Evolutionary conservation across 37 sponge, comb jelly and placozoan species (phyloP).

Genomic region (Crambe crambe): DNA sequence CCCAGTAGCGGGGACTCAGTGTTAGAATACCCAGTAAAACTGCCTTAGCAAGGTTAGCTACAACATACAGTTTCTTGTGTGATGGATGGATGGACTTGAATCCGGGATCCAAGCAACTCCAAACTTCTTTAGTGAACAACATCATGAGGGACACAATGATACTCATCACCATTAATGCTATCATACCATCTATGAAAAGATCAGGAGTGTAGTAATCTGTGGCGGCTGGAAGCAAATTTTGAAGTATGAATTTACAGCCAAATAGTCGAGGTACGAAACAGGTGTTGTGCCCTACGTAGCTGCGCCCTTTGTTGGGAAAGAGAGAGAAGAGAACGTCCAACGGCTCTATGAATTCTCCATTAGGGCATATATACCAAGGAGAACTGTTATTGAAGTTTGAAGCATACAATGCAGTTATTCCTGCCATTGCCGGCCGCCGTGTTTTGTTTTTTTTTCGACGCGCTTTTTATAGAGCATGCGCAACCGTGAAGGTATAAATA

Average conservation of each 20-base stretch:
- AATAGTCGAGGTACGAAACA: constrained; percentile 43
- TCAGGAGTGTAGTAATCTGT: constrained; percentile 39
- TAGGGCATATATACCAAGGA: constrained; percentile 46
- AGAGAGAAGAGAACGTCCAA: constrained; percentile 58
- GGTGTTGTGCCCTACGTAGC: constrained; percentile 12
- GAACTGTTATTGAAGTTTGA: not conserved
- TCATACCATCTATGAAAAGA: constrained; percentile 52
- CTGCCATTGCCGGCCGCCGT: too few relatives aligned
- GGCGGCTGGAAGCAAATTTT: constrained; percentile 37
- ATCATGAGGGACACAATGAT: constrained; percentile 22
- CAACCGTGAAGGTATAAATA: not conserved
- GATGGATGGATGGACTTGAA: constrained; percentile 69
- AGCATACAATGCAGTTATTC: not conserved
- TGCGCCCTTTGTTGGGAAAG: constrained; percentile 65
- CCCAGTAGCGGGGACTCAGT: constrained; percentile 55
- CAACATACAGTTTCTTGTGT: constrained; percentile 90
- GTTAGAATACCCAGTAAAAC: constrained; percentile 47
- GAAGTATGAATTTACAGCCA: not conserved
- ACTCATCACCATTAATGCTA: constrained; percentile 30
- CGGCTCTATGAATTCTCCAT: constrained; percentile 54
- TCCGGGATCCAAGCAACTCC: constrained; percentile 38
- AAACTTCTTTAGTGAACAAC: constrained; percentile 14
- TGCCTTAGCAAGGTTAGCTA: constrained; percentile 79
- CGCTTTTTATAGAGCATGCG: too few relatives aligned
- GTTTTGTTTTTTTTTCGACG: not conserved